phyloP scores from a whole-genome alignment of 2,888 invertebrate species.

The Clusia tigrina region DNA sequence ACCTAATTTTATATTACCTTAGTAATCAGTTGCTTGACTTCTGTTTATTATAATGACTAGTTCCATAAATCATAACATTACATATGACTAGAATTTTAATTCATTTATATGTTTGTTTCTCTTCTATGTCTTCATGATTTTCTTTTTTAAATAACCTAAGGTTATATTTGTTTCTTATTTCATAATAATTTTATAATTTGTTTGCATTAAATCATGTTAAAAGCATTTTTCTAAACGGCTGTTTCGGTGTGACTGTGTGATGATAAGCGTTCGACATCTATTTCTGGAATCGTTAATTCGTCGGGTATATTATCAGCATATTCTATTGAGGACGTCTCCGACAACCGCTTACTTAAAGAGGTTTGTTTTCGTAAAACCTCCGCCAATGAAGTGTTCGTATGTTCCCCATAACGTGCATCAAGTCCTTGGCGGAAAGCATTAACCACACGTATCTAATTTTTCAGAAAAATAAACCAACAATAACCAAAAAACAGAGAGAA shows the following conservation, averaged over 20 bases:
- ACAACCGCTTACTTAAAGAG: conserved; percentile 89
- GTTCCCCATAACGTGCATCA: conserved; percentile 92
- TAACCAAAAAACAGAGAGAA: conserved; percentile 42
- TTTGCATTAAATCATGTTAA: too few relatives aligned
- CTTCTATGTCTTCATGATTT: too few relatives aligned
- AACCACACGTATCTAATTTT: conserved; percentile 97
- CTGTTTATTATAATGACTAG: too few relatives aligned
- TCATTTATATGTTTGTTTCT: not conserved
- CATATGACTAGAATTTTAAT: too few relatives aligned
- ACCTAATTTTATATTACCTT: too few relatives aligned
- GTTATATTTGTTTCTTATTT: too few relatives aligned
- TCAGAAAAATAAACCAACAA: conserved; percentile 47
- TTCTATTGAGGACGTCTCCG: conserved; percentile 91
- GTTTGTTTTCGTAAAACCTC: conserved; percentile 94
- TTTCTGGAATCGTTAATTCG: conserved; percentile 87
- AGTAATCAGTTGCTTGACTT: too few relatives aligned
- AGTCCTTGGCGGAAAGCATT: conserved; percentile 99
- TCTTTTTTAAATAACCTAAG: too few relatives aligned
- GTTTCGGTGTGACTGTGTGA: conserved; percentile 95
- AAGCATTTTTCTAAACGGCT: conserved; percentile 73
- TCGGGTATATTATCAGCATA: conserved; percentile 89
- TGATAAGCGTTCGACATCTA: conserved; percentile 91
- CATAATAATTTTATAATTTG: too few relatives aligned
- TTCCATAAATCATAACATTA: too few relatives aligned
- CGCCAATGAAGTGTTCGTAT: conserved; percentile 90